These are phyloP conservation scores for Drosophila yooni DNA, from an alignment of 2,888 invertebrate genomes.

Conservation along the genomic window DNA sequence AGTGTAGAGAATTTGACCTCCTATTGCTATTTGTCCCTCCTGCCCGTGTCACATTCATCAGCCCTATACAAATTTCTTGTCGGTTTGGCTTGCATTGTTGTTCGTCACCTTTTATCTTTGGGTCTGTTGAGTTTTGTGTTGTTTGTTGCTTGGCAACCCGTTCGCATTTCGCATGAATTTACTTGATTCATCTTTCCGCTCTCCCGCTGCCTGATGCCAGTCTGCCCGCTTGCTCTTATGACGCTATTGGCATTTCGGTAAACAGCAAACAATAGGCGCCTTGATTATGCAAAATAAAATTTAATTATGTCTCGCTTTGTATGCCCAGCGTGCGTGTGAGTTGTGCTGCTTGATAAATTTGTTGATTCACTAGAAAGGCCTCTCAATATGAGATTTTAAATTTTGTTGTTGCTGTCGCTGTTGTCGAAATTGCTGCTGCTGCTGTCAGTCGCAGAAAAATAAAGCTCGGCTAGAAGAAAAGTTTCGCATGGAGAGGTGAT, in stretches of 20 bases:
- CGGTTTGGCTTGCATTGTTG: slow-evolving; percentile 20
- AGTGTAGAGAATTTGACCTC: too few species aligned
- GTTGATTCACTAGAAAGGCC: slow-evolving; percentile 70
- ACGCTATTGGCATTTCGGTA: slow-evolving; percentile 44
- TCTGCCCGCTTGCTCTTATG: background rate
- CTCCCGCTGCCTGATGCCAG: background rate
- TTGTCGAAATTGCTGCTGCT: slow-evolving; percentile 8
- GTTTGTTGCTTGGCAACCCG: slow-evolving; percentile 56
- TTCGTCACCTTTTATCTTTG: slow-evolving; percentile 45
- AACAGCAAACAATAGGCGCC: slow-evolving; percentile 66
- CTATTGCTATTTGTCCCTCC: background rate
- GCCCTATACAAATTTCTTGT: background rate
- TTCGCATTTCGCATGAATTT: slow-evolving; percentile 40
- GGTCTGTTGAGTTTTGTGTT: slow-evolving; percentile 35
- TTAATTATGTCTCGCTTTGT: slow-evolving; percentile 67
- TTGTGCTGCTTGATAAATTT: slow-evolving; percentile 61
- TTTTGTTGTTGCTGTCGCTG: slow-evolving; percentile 39
- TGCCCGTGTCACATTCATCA: slow-evolving; percentile 9
- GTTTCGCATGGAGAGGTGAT: slow-evolving; percentile 47
- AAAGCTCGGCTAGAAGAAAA: slow-evolving; percentile 63
- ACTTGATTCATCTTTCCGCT: slow-evolving; percentile 4
- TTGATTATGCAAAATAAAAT: slow-evolving; percentile 75
- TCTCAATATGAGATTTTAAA: slow-evolving; percentile 52
- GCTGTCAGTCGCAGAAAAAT: slow-evolving; percentile 67
- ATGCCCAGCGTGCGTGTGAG: slow-evolving; percentile 26